Conservation (phyloP, 2,113 vertebrate species). For the Colius striatus region DNA sequence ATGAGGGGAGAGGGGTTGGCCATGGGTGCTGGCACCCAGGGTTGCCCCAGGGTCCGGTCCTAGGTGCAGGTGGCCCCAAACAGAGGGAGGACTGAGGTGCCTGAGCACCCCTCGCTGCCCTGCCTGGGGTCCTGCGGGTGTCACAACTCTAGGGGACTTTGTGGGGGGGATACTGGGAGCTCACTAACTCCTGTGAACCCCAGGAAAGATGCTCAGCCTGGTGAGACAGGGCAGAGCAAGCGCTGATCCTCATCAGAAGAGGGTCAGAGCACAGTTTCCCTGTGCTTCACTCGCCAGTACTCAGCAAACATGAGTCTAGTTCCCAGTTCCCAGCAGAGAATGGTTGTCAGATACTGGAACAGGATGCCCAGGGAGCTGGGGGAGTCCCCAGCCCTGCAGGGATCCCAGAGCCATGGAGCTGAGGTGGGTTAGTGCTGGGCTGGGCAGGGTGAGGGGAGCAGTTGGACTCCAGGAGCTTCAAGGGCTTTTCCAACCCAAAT, state of each 20-base stretch:
- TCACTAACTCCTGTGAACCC: background rate
- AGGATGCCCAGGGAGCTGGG: too few relatives aligned
- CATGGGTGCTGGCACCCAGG: rapidly evolving
- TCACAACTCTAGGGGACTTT: background rate
- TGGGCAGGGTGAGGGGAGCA: too few relatives aligned
- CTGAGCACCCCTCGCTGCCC: too few relatives aligned
- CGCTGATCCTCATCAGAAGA: rapidly evolving
- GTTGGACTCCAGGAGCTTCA: too few relatives aligned
- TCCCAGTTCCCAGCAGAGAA: too few relatives aligned
- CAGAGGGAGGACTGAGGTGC: background rate
- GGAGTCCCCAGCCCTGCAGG: too few relatives aligned
- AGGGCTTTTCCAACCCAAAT: too few relatives aligned
- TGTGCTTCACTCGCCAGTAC: too few relatives aligned
- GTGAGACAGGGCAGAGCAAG: background rate
- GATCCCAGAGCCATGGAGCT: too few relatives aligned
- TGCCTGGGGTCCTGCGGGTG: background rate
- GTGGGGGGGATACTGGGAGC: background rate
- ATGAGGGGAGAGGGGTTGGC: background rate
- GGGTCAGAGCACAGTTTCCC: background rate
- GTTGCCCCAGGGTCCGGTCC: background rate
- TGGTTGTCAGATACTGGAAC: too few relatives aligned
- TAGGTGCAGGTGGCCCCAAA: rapidly evolving
- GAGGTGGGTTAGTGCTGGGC: too few relatives aligned
- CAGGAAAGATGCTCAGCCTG: background rate
- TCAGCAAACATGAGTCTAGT: too few relatives aligned